Base-by-base conservation (phyloP, 2,888 invertebrate genomes). In the Encarsia formosa region DNA sequence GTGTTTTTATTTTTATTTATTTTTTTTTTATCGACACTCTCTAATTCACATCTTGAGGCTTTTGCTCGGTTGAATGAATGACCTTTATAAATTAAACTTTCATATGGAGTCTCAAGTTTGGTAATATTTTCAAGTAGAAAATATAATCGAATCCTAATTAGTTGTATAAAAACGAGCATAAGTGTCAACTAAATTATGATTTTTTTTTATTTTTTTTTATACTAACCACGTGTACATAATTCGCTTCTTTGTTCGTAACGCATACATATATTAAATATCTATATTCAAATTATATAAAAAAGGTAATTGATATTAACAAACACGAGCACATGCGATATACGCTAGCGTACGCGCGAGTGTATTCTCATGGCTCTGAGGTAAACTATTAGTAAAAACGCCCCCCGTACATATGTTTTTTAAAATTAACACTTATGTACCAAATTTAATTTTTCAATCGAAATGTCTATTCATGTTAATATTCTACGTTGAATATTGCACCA, bases 221-320 rank as follows among this genome's bases (percentile, higher is more conserved):
- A 71, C 73, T 73, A 73, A 73, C 70, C 69, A 68, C 68, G 68
- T 73, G 73, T 73, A 73, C 68, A 73, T 73, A 73, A 70, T 69
- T 72, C 65, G 73, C 73, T 73, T 73, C 65, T 72, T 71, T 73
- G 71, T 73, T 72, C 70, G 70, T 73, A 72, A 73, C 68, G 66
- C 68, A 66, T 67, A 63, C 64, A 67, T 64, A 61, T 61, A 46
- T 61, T 29, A 40, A 15, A 43, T 50, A 47, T 43, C 37, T 47
- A 41, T 41, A 49, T 46, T 54, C 50, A 49, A 26, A 55, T n/a
- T n/a, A n/a, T 51, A 57, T 46, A 38, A 49, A 37, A 32, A 37
- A 23, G 42, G 29, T 31, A 19, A 15, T 11, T 13, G 23, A 43
- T 35, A 43, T 18, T n/a, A 47, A 39, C 15, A 49, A 50, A 48